These are phyloP conservation scores for Parotocinclus haroldoi DNA, from an alignment of 2,797 vertebrate species.

Conservation along the genomic window DNA sequence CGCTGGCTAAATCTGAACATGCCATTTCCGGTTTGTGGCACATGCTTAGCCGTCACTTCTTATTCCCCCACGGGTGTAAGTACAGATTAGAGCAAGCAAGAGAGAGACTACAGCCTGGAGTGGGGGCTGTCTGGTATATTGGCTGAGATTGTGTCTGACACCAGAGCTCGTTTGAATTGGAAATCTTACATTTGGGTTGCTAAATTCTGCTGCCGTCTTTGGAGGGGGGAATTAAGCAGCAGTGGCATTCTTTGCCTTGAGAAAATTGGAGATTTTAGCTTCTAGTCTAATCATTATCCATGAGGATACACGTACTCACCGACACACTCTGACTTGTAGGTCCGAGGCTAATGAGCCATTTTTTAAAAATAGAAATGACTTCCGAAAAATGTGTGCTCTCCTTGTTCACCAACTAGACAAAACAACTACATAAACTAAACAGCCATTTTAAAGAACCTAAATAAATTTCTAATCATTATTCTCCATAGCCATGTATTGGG, in stretches of 20 bases:
- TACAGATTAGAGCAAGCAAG: slow-evolving; percentile 4
- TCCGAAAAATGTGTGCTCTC: no score
- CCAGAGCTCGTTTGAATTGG: slow-evolving; percentile 33
- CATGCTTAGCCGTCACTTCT: slow-evolving; percentile 1
- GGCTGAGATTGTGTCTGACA: slow-evolving; percentile 28
- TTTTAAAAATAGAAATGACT: no score
- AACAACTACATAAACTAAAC: no score
- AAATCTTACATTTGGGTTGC: slow-evolving; percentile 31
- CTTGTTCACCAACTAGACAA: no score
- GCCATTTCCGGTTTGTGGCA: neutral
- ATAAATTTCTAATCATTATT: no score
- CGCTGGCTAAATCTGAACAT: slow-evolving; percentile 28
- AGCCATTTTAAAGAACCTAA: no score
- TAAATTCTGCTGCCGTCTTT: slow-evolving; percentile 10
- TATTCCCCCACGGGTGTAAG: neutral
- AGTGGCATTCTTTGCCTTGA: slow-evolving; percentile 4
- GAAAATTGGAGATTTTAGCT: slow-evolving; percentile 25
- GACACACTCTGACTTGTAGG: slow-evolving; percentile 5
- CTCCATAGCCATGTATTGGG: no score
- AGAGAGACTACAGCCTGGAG: neutral
- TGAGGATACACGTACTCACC: slow-evolving; percentile 31
- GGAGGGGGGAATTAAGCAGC: slow-evolving; percentile 13
- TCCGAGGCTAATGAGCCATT: slow-evolving; percentile 10
- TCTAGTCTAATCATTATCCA: slow-evolving; percentile 51
- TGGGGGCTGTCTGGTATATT: slow-evolving; percentile 7